Percentiles rank a stretch among this genome's conserved stretches.
Conservation (phyloP, 1,140 invertebrate genomes). For the Matsumurasca onukii region DNA sequence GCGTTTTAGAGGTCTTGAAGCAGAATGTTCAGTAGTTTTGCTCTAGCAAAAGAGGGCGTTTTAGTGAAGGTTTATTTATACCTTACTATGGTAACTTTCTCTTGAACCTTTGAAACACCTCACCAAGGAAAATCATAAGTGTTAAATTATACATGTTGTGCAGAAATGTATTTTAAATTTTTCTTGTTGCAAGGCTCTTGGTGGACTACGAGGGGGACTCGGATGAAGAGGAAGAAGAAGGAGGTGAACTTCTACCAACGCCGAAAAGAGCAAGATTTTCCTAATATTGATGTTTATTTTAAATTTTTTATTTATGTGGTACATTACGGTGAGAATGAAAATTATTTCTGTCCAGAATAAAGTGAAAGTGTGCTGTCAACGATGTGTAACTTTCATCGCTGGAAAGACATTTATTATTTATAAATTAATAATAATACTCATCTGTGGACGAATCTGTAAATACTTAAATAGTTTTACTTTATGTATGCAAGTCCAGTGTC, state of each 20-base stretch:
- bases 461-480: constrained; percentile 24
- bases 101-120: too few species aligned
- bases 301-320: constrained; percentile 25
- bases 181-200: constrained; percentile 74
- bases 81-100: too few species aligned
- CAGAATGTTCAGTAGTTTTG: too few species aligned
- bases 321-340: constrained; percentile 6
- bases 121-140: too few species aligned
- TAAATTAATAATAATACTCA: constrained; percentile 18
- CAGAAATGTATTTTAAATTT: too few species aligned
- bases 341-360: background rate
- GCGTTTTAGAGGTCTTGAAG: too few species aligned
- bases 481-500: constrained; percentile 22
- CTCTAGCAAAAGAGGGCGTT: too few species aligned
- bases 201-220: constrained; percentile 94
- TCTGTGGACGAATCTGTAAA: constrained; percentile 24
- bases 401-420: constrained; percentile 25
- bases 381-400: constrained; percentile 17
- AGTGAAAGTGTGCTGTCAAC: background rate
- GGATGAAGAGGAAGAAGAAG: constrained; percentile 88
- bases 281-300: constrained; percentile 31
- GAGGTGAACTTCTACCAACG: constrained; percentile 34
- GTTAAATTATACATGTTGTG: too few species aligned
- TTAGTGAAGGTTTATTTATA: too few species aligned
- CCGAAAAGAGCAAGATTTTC: constrained; percentile 38